phyloP scores from a whole-genome alignment of 2,113 vertebrate species.

The Telmatochromis sp. region DNA sequence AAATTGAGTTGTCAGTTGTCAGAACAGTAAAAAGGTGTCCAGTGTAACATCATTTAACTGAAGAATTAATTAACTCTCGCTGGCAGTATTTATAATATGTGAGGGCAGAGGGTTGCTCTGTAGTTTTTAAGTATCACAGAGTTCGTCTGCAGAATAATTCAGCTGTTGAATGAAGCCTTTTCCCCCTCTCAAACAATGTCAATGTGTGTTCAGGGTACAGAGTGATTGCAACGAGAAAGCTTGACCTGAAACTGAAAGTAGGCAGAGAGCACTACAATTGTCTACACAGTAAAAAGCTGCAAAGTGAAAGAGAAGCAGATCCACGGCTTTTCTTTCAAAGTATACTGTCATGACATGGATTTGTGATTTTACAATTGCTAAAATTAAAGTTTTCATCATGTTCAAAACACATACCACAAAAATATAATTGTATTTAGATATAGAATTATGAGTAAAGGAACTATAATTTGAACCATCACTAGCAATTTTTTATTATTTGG shows the following conservation, averaged over 20 bases:
- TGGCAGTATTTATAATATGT: neutral
- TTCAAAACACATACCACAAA: neutral
- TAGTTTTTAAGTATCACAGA: neutral
- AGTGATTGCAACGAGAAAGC: neutral
- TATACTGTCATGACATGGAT: neutral
- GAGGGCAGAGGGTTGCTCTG: neutral
- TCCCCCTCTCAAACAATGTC: neutral
- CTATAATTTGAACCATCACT: neutral
- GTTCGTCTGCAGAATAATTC: neutral
- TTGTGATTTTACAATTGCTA: neutral
- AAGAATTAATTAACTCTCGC: slow-evolving; percentile 21
- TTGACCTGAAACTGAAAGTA: neutral
- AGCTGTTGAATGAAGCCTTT: neutral
- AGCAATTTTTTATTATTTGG: neutral
- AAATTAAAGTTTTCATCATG: neutral
- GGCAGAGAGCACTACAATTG: neutral
- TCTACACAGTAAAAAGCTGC: neutral
- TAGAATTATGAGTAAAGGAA: neutral
- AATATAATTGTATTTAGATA: neutral
- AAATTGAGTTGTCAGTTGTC: slow-evolving; percentile 27
- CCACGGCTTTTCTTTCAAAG: neutral
- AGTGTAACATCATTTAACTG: neutral
- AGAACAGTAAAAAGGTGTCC: neutral
- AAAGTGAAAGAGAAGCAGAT: neutral
- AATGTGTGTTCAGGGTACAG: neutral